These are phyloP conservation scores for Ceyx erithaca DNA, from an alignment of 2,797 vertebrate species.

Conservation along the genomic window DNA sequence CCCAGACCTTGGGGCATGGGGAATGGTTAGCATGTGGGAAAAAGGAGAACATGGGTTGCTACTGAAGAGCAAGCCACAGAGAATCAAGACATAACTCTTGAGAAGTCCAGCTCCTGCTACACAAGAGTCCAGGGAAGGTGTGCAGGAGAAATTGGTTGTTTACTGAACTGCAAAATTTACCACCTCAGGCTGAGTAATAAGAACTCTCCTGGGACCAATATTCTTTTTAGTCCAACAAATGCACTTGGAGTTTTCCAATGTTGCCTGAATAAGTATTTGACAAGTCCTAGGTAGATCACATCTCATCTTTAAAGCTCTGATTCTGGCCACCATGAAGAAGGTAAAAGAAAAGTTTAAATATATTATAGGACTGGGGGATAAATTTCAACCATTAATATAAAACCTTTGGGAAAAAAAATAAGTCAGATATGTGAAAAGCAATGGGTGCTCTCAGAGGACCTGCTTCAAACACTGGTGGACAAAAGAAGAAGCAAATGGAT, in stretches of 20 bases:
- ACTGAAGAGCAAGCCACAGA: background rate
- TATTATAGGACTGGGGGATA: background rate
- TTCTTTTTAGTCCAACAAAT: constrained; percentile 13
- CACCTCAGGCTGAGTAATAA: background rate
- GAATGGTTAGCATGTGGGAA: background rate
- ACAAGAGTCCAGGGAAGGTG: background rate
- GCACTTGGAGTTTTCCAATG: background rate
- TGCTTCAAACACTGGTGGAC: background rate
- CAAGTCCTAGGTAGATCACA: background rate
- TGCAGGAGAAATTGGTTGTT: background rate
- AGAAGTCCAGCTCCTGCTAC: background rate
- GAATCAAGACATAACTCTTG: background rate
- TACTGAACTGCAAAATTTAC: constrained; percentile 14
- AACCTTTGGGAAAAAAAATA: background rate
- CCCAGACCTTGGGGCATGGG: background rate
- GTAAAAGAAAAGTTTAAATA: background rate
- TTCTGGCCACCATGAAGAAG: background rate
- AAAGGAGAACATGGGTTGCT: background rate
- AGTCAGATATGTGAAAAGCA: background rate
- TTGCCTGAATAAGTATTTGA: background rate
- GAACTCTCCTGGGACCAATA: background rate
- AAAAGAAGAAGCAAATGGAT: background rate
- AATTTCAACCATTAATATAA: background rate
- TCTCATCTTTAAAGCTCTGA: background rate
- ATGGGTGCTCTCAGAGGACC: background rate